Base-by-base conservation (phyloP, 2,797 vertebrate genomes). In the Pyrocephalus nanus region DNA sequence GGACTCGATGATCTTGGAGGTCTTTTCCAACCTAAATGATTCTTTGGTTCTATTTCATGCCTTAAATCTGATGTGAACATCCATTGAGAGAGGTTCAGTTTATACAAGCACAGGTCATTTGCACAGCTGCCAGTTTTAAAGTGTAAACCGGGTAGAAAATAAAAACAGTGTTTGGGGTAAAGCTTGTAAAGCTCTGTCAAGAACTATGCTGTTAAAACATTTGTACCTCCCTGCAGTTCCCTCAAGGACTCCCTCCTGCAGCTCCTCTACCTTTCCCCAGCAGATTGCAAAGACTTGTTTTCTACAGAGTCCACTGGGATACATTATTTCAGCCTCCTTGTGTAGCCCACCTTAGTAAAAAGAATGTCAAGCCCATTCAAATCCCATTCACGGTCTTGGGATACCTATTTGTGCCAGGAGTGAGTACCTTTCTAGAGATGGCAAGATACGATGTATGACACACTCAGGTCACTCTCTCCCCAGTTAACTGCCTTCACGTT, bases 61-160 rank as follows among this genome's bases (percentile, higher is more conserved):
- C 57, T 87, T 76, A 74, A 79, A 86, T 73, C 27, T 23, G 38
- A 9, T 2, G 66, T 0, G 15, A 92, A 75, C n/a, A 88, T 15
- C 29, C 25, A 26, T 0, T 30, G 19, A 65, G 27, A 66, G 15
- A 51, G 8, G 23, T 54, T 65, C 34, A 20, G 8, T 40, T 79
- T 47, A 67, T 5, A 74, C 0, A 1, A 82, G 54, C 21, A n/a
- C 0, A 0, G 30, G 47, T 40, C 27, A 54, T 14, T 51, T 42
- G 20, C 21, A 82, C 27, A 88, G 65, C 50, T 83, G 40, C 51
- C 57, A 83, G 50, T 82, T 94, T 70, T 67, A n/a, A 76, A 80
- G 45, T 2, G 3, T 67, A 77, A 82, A 25, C 15, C 69, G 65
- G 27, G 8, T 2, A 91, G 61, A 65, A 94, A 88, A 93, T 8